Percentiles rank a stretch among this genome's conserved stretches.
phyloP scores from a whole-genome alignment of 2,797 vertebrate species.

The Alfaro cultratus region DNA sequence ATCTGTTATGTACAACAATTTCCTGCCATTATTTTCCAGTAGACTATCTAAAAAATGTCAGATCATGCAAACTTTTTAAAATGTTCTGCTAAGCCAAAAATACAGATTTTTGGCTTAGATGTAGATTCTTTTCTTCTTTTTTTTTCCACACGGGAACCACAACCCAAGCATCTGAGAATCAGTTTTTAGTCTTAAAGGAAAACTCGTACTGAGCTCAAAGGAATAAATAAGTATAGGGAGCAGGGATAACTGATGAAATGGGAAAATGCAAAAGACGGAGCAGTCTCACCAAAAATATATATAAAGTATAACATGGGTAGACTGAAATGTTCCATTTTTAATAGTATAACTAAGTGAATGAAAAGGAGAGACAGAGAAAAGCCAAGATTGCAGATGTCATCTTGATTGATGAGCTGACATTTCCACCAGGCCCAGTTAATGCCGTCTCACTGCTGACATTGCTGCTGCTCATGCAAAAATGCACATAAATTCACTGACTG shows the following conservation, averaged over 20 bases:
- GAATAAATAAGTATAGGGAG: background rate
- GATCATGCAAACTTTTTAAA: constrained; percentile 38
- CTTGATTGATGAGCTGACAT: constrained; percentile 67
- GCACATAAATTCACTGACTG: constrained; percentile 10
- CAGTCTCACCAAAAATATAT: constrained; percentile 11
- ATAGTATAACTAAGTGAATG: constrained; percentile 36
- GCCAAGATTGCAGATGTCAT: constrained; percentile 60
- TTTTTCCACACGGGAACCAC: constrained; percentile 52
- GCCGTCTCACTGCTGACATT: constrained; percentile 54
- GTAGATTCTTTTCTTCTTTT: constrained; percentile 11
- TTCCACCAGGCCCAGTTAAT: constrained; percentile 38
- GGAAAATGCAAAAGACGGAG: constrained; percentile 13
- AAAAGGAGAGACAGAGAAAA: constrained; percentile 34
- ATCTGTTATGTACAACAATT: background rate
- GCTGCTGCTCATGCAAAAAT: constrained; percentile 32
- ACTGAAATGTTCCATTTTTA: constrained; percentile 20
- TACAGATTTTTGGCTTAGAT: constrained; percentile 26
- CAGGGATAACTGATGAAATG: constrained; percentile 21
- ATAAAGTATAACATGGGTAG: constrained; percentile 10
- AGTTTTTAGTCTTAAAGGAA: constrained; percentile 12
- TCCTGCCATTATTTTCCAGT: constrained; percentile 17
- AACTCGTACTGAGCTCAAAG: constrained; percentile 30
- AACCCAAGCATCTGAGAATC: constrained; percentile 35
- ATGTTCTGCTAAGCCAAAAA: constrained; percentile 20
- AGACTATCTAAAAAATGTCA: constrained; percentile 55